Conservation (phyloP, 2,797 vertebrate species). For the Heterohyrax brucei region DNA sequence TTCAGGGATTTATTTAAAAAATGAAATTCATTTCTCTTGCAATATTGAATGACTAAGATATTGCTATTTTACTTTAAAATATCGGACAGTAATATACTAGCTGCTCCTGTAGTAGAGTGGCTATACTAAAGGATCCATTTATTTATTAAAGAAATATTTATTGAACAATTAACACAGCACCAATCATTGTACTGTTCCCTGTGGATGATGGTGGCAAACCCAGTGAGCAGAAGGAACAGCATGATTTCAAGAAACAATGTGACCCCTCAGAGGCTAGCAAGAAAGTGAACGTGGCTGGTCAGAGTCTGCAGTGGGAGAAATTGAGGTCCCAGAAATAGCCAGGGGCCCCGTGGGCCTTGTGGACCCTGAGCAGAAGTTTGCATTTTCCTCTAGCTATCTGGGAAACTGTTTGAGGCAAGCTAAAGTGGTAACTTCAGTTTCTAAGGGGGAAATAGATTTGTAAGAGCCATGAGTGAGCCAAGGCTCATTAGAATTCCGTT, state of each 20-base stretch:
- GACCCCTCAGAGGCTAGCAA: not conserved
- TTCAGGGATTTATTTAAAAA: not conserved
- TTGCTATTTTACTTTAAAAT: not conserved
- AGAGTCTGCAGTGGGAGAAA: not conserved
- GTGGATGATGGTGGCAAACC: not conserved
- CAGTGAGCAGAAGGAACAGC: not conserved
- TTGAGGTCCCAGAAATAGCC: not conserved
- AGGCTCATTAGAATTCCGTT: not conserved
- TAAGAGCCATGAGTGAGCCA: not conserved
- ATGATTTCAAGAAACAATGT: accelerated
- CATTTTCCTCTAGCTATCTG: not conserved
- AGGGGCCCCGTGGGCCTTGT: not conserved
- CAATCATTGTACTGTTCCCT: too few relatives aligned
- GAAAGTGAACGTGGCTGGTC: not conserved
- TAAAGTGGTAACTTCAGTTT: not conserved
- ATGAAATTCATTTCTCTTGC: not conserved
- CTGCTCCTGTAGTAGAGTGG: not conserved
- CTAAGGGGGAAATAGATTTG: not conserved
- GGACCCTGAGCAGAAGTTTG: not conserved
- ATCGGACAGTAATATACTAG: not conserved
- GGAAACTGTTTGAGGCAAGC: not conserved
- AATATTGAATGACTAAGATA: not conserved
- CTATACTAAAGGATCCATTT: not conserved
- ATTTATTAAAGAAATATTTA: not conserved
- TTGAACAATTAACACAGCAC: not conserved